A percentile compares a stretch with the other conserved stretches of the same genome.
Evolutionary conservation across 23 tunicate species (phyloP).

Genomic region (Ciona savignyi): DNA sequence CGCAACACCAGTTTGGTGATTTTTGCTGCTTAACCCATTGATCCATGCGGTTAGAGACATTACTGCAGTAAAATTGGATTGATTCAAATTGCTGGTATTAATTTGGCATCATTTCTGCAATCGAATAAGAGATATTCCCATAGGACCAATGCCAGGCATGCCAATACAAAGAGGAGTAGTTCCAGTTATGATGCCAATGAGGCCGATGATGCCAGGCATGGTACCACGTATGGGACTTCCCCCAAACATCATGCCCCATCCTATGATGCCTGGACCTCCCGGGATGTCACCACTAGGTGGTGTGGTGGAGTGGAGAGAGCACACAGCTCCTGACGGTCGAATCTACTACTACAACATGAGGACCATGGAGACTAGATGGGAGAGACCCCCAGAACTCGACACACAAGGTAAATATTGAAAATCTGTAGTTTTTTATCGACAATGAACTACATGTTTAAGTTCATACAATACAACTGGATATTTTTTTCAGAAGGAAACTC

Average conservation of each 20-base stretch:
- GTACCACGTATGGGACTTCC: constrained; percentile 63
- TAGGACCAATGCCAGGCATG: constrained; percentile 21
- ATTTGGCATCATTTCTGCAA: no score
- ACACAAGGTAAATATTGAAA: no score
- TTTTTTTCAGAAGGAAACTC: no score
- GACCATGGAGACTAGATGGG: constrained; percentile 96
- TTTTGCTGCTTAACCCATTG: no score
- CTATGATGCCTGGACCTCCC: constrained; percentile 41
- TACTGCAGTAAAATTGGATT: no score
- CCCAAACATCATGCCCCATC: constrained; percentile 24
- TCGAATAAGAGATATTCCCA: no score
- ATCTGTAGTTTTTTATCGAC: no score
- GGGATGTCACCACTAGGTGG: constrained; percentile 24
- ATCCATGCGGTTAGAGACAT: no score
- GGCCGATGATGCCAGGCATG: constrained; percentile 26
- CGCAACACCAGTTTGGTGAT: no score
- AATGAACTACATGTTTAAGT: no score
- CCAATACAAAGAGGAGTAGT: neutral
- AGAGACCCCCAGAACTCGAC: constrained; percentile 57
- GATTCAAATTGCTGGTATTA: no score
- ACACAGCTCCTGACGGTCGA: constrained; percentile 94
- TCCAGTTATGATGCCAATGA: constrained; percentile 52
- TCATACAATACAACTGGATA: no score
- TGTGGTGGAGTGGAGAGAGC: constrained; percentile 75
- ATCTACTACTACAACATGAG: constrained; percentile 79